phyloP scores from a whole-genome alignment of 2,888 invertebrate genomes.

The Thelaira solivaga region DNA sequence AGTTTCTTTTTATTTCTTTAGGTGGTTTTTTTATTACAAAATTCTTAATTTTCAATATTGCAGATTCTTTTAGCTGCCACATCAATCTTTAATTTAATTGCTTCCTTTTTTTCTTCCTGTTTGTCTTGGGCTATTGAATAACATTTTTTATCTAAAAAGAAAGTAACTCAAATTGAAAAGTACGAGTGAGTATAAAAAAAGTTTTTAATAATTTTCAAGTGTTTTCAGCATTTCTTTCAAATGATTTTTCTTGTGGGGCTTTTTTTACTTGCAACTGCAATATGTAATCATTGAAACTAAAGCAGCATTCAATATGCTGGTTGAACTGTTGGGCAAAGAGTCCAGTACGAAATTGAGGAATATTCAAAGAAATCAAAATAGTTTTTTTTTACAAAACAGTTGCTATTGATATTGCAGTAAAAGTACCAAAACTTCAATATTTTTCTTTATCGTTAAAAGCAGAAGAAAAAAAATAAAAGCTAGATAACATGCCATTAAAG shows the following conservation, averaged over 20 bases:
- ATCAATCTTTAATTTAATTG: too few relatives aligned
- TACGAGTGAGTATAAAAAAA: neutral
- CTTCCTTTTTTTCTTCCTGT: too few relatives aligned
- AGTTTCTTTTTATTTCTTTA: too few relatives aligned
- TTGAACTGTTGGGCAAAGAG: constrained; percentile 1
- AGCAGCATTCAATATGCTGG: constrained; percentile 13
- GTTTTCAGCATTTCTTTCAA: constrained; percentile 1
- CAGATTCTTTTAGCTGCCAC: too few relatives aligned
- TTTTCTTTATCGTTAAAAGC: constrained; percentile 23
- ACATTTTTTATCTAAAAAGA: too few relatives aligned
- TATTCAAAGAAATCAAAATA: constrained; percentile 13
- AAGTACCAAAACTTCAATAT: constrained; percentile 36
- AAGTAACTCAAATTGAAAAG: neutral
- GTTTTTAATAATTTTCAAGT: constrained; percentile 38
- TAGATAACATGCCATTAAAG: constrained; percentile 19
- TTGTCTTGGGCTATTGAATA: too few relatives aligned
- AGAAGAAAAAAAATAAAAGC: constrained; percentile 9
- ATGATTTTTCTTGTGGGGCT: neutral
- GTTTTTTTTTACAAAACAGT: neutral
- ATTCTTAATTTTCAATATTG: too few relatives aligned
- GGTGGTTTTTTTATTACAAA: too few relatives aligned
- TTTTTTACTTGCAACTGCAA: constrained; percentile 21
- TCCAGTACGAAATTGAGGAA: neutral
- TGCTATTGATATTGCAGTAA: constrained; percentile 48
- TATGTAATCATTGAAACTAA: constrained; percentile 25